A percentile compares a stretch with the other conserved stretches of the same genome.
phyloP scores from a whole-genome alignment of 64 coral and sea anemone species.

The Catalaphyllia jardinei region DNA sequence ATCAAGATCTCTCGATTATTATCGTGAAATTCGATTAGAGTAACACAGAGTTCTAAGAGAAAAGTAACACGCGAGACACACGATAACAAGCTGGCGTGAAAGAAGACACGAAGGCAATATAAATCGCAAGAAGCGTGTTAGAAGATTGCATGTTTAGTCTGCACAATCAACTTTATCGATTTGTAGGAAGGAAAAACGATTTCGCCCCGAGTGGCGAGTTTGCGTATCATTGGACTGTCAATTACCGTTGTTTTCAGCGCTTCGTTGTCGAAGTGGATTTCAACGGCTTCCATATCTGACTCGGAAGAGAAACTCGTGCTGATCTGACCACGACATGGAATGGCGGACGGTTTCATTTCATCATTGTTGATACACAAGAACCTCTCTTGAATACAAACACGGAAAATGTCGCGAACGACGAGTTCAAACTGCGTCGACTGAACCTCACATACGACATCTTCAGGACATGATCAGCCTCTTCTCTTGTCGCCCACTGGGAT shows the following conservation, averaged over 20 bases:
- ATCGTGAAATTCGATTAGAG: conserved; percentile 63
- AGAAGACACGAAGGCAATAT: neutral
- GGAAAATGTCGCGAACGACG: conserved; percentile 11
- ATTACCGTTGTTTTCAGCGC: conserved; percentile 14
- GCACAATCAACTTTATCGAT: neutral
- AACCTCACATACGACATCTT: conserved; percentile 12
- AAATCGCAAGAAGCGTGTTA: neutral
- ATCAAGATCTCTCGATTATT: conserved; percentile 57
- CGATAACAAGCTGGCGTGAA: conserved; percentile 3
- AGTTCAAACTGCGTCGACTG: conserved; percentile 12
- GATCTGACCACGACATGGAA: neutral
- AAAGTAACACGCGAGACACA: neutral
- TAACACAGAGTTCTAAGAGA: conserved; percentile 16
- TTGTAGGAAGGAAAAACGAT: conserved; percentile 34
- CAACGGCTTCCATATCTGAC: neutral
- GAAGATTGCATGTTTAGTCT: conserved; percentile 39
- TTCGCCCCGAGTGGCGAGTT: conserved; percentile 11
- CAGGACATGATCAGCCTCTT: conserved; percentile 83
- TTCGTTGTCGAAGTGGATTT: neutral
- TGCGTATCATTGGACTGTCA: conserved; percentile 30
- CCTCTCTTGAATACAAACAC: conserved; percentile 20
- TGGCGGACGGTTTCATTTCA: neutral
- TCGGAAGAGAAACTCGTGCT: conserved; percentile 10
- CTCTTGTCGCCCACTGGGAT: conserved; percentile 64
- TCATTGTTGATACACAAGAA: neutral